Evolutionary conservation across 2,113 vertebrate genomes (phyloP).

Genomic region (Rhinolophus sinicus): DNA sequence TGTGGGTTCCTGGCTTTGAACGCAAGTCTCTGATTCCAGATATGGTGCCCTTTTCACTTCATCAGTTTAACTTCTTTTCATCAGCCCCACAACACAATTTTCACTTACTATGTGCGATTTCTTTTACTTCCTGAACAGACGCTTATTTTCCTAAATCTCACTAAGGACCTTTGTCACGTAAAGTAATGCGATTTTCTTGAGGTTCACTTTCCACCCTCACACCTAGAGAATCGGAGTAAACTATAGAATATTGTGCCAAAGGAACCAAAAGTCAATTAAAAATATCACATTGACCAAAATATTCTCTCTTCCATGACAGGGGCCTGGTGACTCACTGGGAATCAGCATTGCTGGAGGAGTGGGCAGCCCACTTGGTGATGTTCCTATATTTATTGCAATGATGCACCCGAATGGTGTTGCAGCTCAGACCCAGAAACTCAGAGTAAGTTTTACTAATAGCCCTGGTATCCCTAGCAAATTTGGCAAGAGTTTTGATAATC

Average conservation of each 20-base stretch:
- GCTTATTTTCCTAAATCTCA: background rate
- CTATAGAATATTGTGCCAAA: background rate
- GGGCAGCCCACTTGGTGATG: slow-evolving; percentile 96
- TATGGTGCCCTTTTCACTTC: background rate
- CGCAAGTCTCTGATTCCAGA: background rate
- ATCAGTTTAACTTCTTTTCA: background rate
- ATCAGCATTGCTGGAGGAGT: slow-evolving; percentile 98
- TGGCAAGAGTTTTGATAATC: background rate
- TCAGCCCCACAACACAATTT: background rate
- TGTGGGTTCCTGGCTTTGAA: background rate
- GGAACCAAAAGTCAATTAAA: slow-evolving; percentile 23
- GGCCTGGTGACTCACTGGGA: slow-evolving; percentile 92
- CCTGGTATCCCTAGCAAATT: background rate
- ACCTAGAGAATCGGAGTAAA: background rate
- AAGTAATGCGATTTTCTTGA: background rate
- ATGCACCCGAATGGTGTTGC: slow-evolving; percentile 97
- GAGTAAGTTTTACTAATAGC: slow-evolving; percentile 84
- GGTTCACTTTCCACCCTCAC: background rate
- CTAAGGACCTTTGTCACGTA: background rate
- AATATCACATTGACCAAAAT: slow-evolving; percentile 38
- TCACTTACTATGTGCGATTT: background rate
- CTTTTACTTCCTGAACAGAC: background rate
- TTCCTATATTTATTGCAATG: slow-evolving; percentile 99
- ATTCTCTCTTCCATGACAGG: slow-evolving; percentile 80
- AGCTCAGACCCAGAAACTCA: slow-evolving; percentile 95